Evolutionary conservation across 2,113 vertebrate species (phyloP).

Genomic region (Oxyura jamaicensis): DNA sequence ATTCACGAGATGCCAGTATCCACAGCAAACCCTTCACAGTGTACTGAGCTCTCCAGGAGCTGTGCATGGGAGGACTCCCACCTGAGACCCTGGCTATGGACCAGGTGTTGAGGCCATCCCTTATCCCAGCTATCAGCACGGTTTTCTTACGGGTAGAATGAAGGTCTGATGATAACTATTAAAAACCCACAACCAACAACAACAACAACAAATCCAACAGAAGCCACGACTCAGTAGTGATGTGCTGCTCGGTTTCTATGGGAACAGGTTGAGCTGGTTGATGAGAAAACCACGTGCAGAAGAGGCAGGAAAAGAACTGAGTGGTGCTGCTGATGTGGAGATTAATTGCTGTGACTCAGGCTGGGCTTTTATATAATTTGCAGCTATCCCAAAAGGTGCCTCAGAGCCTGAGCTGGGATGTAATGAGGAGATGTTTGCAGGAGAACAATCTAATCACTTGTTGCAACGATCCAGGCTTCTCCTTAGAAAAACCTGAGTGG

Average conservation of each 20-base stretch:
- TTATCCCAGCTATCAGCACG: not conserved
- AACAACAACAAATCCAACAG: not conserved
- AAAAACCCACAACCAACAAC: not conserved
- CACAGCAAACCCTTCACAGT: not conserved
- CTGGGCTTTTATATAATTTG: constrained; percentile 37
- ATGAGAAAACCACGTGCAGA: constrained; percentile 29
- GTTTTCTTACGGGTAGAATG: not conserved
- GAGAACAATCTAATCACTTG: not conserved
- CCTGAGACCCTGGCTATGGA: not conserved
- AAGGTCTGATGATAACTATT: not conserved
- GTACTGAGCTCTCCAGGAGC: rapidly evolving
- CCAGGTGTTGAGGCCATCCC: not conserved
- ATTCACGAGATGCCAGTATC: not conserved
- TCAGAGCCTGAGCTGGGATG: not conserved
- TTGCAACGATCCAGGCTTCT: not conserved
- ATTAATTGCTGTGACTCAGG: constrained; percentile 69
- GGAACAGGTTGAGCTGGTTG: constrained; percentile 52
- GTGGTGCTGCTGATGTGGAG: constrained; percentile 24
- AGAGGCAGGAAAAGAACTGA: constrained; percentile 15
- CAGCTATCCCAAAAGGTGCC: constrained; percentile 11
- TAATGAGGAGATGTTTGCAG: not conserved
- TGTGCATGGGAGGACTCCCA: rapidly evolving
- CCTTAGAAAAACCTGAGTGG: not conserved
- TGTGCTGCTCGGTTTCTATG: constrained; percentile 63
- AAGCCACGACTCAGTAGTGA: not conserved